These are phyloP conservation scores for Eueremaeus valkanovi DNA, from an alignment of 2,888 invertebrate genomes.

Conservation along the genomic window DNA sequence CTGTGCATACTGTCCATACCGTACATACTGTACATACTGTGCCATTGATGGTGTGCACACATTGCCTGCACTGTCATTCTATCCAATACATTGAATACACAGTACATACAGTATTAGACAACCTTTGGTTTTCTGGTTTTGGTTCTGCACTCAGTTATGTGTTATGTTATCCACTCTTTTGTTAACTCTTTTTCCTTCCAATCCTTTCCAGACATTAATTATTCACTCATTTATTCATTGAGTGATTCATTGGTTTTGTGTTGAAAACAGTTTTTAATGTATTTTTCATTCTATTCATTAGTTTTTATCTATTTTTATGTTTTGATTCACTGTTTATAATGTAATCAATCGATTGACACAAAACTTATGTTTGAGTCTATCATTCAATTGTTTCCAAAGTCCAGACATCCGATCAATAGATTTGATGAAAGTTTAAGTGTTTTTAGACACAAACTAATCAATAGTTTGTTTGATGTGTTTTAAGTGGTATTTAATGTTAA, in stretches of 20 bases:
- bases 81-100: no score
- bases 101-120: no score
- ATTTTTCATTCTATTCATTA: not conserved
- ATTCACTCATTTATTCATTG: no score
- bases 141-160: not conserved
- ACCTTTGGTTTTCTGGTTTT: not conserved
- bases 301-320: not conserved
- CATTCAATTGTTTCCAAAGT: slow-evolving; percentile 15
- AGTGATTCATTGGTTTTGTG: no score
- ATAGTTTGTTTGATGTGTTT: not conserved
- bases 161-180: not conserved
- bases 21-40: no score
- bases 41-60: no score
- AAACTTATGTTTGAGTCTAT: not conserved
- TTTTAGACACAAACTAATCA: not conserved
- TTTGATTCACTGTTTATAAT: not conserved
- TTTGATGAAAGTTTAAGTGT: not conserved
- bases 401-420: not conserved
- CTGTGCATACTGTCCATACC: no score
- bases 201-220: no score
- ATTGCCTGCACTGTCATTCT: no score
- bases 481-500: slow-evolving; percentile 18
- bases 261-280: not conserved
- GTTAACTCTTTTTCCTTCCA: not conserved
- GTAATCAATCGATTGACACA: not conserved